Percentiles rank a stretch among this genome's conserved stretches.
These are phyloP conservation scores for Hoplostethus mediterraneus DNA, from an alignment of 2,797 vertebrate genomes.

Conservation along the genomic window DNA sequence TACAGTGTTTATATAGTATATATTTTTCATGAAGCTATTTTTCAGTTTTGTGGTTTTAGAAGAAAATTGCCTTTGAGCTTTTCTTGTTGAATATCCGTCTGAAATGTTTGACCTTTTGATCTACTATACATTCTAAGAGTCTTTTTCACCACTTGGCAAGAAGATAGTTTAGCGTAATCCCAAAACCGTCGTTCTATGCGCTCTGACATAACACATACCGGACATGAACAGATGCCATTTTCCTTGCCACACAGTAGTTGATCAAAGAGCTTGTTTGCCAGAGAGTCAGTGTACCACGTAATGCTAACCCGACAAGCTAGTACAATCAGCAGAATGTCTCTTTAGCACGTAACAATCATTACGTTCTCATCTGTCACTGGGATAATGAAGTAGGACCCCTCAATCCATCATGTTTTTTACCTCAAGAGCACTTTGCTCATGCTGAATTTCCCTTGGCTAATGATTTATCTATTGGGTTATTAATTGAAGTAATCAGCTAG, in stretches of 20 bases:
- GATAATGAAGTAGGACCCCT: conserved; percentile 76
- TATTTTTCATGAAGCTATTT: too few relatives aligned
- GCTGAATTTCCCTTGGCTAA: conserved; percentile 70
- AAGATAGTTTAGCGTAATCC: too few relatives aligned
- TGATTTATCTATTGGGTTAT: conserved; percentile 69
- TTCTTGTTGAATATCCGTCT: too few relatives aligned
- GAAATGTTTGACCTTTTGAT: too few relatives aligned
- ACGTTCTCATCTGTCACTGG: conserved; percentile 49
- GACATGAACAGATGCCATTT: not conserved
- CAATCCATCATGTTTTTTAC: conserved; percentile 73
- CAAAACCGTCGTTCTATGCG: too few relatives aligned
- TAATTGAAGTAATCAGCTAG: conserved; percentile 79
- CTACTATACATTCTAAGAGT: too few relatives aligned
- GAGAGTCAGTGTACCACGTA: too few relatives aligned
- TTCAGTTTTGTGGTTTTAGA: too few relatives aligned
- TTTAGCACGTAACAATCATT: conserved; percentile 54
- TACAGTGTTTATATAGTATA: too few relatives aligned
- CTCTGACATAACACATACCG: too few relatives aligned
- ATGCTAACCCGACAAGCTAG: conserved; percentile 3
- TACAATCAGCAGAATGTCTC: conserved; percentile 26
- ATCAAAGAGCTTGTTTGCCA: not conserved
- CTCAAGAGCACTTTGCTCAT: conserved; percentile 29
- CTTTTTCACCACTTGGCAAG: too few relatives aligned
- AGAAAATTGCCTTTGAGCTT: too few relatives aligned
- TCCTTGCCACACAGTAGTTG: not conserved